A percentile compares a stretch with the other conserved stretches of the same genome.
These are phyloP conservation scores for Cylas formicarius DNA, from an alignment of 1,140 invertebrate species.

Conservation along the genomic window DNA sequence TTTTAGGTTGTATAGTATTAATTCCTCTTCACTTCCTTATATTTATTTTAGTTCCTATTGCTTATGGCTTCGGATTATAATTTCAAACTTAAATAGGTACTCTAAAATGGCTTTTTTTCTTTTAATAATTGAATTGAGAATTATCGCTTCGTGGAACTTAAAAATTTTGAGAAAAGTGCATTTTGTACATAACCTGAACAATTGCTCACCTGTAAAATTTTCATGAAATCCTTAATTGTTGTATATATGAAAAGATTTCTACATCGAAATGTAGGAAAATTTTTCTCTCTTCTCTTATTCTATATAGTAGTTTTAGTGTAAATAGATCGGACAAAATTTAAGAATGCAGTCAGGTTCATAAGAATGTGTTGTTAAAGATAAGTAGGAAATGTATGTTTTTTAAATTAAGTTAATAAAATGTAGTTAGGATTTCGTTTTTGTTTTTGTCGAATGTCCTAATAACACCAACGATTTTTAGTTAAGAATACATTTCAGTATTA, in stretches of 20 bases:
- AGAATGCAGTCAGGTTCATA: constrained; percentile 8
- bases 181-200: constrained; percentile 32
- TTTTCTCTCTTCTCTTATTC: constrained; percentile 4
- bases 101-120: constrained; percentile 6
- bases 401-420: constrained; percentile 18
- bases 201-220: constrained; percentile 27
- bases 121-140: constrained; percentile 9
- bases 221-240: constrained; percentile 7
- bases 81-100: background rate
- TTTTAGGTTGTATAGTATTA: background rate
- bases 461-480: no score
- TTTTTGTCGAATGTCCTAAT: no score
- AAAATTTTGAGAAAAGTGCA: constrained; percentile 10
- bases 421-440: background rate
- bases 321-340: constrained; percentile 11
- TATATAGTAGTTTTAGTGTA: constrained; percentile 7
- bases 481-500: no score
- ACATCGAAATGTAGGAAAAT: constrained; percentile 6
- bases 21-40: background rate
- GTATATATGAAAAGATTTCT: constrained; percentile 15
- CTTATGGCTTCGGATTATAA: background rate
- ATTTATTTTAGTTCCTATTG: background rate
- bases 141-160: constrained; percentile 6
- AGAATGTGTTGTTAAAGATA: constrained; percentile 17
- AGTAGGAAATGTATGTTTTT: constrained; percentile 15